phyloP scores from a whole-genome alignment of 1,140 invertebrate genomes.

The Agraylea sexmaculata region DNA sequence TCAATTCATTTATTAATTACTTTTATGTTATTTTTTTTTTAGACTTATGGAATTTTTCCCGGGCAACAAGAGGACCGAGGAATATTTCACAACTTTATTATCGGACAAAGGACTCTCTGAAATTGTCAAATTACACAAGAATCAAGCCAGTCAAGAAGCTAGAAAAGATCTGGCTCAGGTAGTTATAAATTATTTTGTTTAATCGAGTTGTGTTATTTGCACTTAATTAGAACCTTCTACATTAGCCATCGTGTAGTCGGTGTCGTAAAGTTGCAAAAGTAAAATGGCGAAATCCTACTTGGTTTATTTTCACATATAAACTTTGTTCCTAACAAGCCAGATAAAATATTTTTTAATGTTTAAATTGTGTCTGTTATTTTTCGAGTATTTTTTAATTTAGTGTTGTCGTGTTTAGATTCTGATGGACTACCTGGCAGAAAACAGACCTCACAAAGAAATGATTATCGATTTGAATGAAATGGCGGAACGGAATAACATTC shows the following conservation, averaged over 20 bases:
- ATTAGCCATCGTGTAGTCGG: slow-evolving; percentile 7
- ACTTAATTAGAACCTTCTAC: slow-evolving; percentile 7
- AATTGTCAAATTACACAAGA: slow-evolving; percentile 81
- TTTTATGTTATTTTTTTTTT: slow-evolving; percentile 19
- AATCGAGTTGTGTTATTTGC: neutral
- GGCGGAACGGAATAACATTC: slow-evolving; percentile 66
- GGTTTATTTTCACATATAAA: neutral
- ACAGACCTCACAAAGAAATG: slow-evolving; percentile 68
- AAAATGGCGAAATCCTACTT: slow-evolving; percentile 9
- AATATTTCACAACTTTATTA: slow-evolving; percentile 75
- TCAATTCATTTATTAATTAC: neutral
- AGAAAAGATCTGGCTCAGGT: slow-evolving; percentile 49
- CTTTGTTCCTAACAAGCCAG: slow-evolving; percentile 8
- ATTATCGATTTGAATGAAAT: slow-evolving; percentile 75
- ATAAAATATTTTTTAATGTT: neutral
- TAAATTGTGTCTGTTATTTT: neutral
- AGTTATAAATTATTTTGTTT: neutral
- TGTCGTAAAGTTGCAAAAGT: slow-evolving; percentile 14
- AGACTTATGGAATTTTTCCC: slow-evolving; percentile 89
- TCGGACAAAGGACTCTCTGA: slow-evolving; percentile 74
- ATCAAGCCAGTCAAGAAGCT: slow-evolving; percentile 75
- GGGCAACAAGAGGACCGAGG: slow-evolving; percentile 81
- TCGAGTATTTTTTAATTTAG: slow-evolving; percentile 1
- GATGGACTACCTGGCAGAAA: slow-evolving; percentile 71
- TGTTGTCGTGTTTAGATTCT: slow-evolving; percentile 36